Conservation (phyloP, 2,113 vertebrate species). For the Ctenomys sociabilis region DNA sequence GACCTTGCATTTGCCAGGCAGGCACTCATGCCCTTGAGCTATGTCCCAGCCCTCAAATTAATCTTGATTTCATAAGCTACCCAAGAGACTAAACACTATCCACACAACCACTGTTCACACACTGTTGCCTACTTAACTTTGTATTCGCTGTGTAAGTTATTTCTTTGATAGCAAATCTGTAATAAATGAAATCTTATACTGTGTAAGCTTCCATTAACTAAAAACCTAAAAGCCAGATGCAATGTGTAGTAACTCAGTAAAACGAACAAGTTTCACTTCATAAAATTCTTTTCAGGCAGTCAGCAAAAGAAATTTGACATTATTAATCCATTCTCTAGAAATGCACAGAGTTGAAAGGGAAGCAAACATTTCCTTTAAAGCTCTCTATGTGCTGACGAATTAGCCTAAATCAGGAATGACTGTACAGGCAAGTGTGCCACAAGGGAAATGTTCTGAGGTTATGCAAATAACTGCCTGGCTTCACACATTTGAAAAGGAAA, state of each 20-base stretch:
- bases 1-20: too few relatives aligned
- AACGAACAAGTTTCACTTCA: background rate
- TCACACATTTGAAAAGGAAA: conserved; percentile 46
- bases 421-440: background rate
- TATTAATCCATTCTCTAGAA: conserved; percentile 39
- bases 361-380: conserved; percentile 52
- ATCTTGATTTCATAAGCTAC: background rate
- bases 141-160: background rate
- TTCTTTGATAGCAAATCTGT: background rate
- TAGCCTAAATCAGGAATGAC: background rate
- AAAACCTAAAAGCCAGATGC: background rate
- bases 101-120: background rate
- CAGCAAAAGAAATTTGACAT: conserved; percentile 49
- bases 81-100: background rate
- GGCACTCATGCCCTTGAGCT: too few relatives aligned
- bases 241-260: background rate
- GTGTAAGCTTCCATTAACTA: background rate
- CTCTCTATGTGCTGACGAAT: conserved; percentile 5
- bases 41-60: background rate
- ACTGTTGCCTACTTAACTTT: background rate
- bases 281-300: background rate
- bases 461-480: conserved; percentile 51
- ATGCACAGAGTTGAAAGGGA: conserved; percentile 25
- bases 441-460: conserved; percentile 46
- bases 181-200: conserved; percentile 14